phyloP scores from a whole-genome alignment of 2,797 vertebrate species.

The Thunnus albacares region DNA sequence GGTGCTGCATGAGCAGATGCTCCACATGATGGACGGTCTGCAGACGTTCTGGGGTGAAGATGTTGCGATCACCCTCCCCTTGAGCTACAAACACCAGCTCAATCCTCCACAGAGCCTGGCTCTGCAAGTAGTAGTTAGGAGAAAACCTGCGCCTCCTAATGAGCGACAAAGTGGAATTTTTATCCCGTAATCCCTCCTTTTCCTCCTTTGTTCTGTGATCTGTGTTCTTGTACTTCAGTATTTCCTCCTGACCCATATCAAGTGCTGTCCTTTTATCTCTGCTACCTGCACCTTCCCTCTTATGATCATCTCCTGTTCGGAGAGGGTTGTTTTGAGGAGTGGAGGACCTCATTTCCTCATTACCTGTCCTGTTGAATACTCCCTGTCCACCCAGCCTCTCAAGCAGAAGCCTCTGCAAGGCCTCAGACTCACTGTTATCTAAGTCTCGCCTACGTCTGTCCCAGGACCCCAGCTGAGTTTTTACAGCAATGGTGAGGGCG shows the following conservation, averaged over 20 bases:
- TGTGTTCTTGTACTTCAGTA: slow-evolving; percentile 30
- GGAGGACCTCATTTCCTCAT: slow-evolving; percentile 35
- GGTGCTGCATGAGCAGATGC: slow-evolving; percentile 94
- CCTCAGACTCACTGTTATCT: slow-evolving; percentile 88
- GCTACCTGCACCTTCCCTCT: not conserved
- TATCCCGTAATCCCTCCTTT: not conserved
- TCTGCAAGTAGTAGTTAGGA: slow-evolving; percentile 90
- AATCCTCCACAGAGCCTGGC: slow-evolving; percentile 95
- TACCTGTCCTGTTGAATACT: slow-evolving; percentile 52
- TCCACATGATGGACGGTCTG: slow-evolving; percentile 94
- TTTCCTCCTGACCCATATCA: slow-evolving; percentile 40
- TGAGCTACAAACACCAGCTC: slow-evolving; percentile 97
- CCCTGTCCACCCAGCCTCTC: slow-evolving; percentile 82
- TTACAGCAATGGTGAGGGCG: slow-evolving; percentile 92
- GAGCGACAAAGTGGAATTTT: slow-evolving; percentile 44
- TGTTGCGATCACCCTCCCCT: slow-evolving; percentile 91
- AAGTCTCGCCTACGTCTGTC: slow-evolving; percentile 92
- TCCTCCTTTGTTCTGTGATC: slow-evolving; percentile 19
- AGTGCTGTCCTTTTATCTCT: slow-evolving; percentile 47
- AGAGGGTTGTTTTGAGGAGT: slow-evolving; percentile 20
- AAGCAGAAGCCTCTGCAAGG: slow-evolving; percentile 90
- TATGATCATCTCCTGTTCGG: slow-evolving; percentile 47
- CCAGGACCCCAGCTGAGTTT: slow-evolving; percentile 96
- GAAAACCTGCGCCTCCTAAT: slow-evolving; percentile 76
- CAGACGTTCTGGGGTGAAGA: slow-evolving; percentile 95